These are phyloP conservation scores for Champsocephalus gunnari DNA, from an alignment of 2,797 vertebrate species.

Conservation along the genomic window DNA sequence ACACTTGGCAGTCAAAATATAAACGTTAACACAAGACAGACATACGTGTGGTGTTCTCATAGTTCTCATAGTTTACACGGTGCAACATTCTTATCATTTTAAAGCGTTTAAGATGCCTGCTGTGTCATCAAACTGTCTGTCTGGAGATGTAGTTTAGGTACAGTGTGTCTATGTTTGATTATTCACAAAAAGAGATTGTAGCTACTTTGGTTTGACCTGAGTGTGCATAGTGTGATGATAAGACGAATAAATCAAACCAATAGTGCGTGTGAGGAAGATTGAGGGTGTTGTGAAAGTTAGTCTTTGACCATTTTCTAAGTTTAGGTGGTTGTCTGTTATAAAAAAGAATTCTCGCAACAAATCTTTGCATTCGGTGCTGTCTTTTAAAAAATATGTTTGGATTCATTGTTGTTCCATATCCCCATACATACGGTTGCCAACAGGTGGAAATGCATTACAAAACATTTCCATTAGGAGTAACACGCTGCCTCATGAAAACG, in stretches of 20 bases:
- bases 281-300: slow-evolving; percentile 30
- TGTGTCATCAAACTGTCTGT: slow-evolving; percentile 46
- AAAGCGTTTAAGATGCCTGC: slow-evolving; percentile 31
- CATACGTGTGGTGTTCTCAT: slow-evolving; percentile 7
- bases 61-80: slow-evolving; percentile 64
- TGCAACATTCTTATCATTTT: slow-evolving; percentile 31
- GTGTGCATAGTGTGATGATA: slow-evolving; percentile 44
- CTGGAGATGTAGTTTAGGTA: slow-evolving; percentile 48
- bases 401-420: neutral
- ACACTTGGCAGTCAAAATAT: slow-evolving; percentile 27
- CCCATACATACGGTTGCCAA: neutral
- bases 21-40: slow-evolving; percentile 39
- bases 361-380: neutral
- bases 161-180: slow-evolving; percentile 37
- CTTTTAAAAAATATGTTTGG: neutral
- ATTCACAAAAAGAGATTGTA: slow-evolving; percentile 16
- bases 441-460: too few species aligned
- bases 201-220: slow-evolving; percentile 37
- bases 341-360: neutral
- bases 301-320: neutral
- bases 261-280: slow-evolving; percentile 3
- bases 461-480: too few species aligned
- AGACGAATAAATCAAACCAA: slow-evolving; percentile 38
- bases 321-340: slow-evolving; percentile 15
- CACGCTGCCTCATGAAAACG: too few species aligned